Base-by-base conservation (phyloP, 2,888 invertebrate genomes). In the Biston stratarius region DNA sequence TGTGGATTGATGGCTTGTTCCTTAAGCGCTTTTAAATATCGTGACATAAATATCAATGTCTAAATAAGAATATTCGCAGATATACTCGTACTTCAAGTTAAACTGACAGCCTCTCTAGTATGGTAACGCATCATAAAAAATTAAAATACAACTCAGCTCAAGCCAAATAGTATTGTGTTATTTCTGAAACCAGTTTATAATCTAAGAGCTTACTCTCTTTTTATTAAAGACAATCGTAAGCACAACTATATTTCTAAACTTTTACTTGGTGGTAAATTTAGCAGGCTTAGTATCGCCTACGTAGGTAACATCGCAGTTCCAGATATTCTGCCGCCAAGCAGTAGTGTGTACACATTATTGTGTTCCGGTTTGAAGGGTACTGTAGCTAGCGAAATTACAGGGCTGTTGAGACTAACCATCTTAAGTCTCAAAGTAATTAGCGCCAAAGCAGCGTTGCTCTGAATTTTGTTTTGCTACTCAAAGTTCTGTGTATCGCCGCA, bases 121-220 rank as follows among this genome's bases (percentile, higher is more conserved):
- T 74, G 74, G 82, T 74, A 79, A 81, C 76, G 79, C 77, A 61
- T 78, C 79, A 82, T 82, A 83, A 82, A 82, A 82, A 83, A 77
- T 75, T 73, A 79, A 80, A 51, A 65, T 24, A 60, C 58, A 58
- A 58, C 62, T 47, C 52, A 48, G 67, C 62, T 57, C 36, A 38
- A 55, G 58, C 67, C 67, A 67, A 62, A 53, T 59, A 65, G 55
- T 59, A 59, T 63, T 63, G 24, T 63, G 62, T 62, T 61, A 62
- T 55, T 47, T 62, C 36, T 48, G 58, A 55, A 58, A 44, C 49
- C 24, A 44, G 62, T 49, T 61, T 67, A 48, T 63, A 67, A 62
- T 45, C 24, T 44, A 6, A 33, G 67, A 77, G 74, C 47, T 69
- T 75, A 51, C 6, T 51, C 34, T 51, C 8, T 0, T 34, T 38